Conservation (phyloP, 1,140 invertebrate species). For the Sycophaga agraensis region DNA sequence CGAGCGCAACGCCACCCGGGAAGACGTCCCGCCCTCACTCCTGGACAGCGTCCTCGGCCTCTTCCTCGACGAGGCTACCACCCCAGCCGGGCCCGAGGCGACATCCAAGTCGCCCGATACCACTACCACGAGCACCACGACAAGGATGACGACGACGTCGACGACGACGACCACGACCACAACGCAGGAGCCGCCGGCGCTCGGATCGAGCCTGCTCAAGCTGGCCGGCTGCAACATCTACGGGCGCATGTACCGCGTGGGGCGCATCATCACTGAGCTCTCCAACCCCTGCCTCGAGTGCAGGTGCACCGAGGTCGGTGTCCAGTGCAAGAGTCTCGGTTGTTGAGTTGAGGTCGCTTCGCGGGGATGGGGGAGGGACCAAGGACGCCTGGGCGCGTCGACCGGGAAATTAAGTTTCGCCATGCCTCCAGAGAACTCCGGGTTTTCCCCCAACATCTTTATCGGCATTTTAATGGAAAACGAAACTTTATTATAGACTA, state of each 20-base stretch:
- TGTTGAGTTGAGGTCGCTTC: constrained; percentile 49
- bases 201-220: constrained; percentile 64
- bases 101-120: not conserved
- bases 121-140: not conserved
- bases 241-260: constrained; percentile 84
- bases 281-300: constrained; percentile 81
- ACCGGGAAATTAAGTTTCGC: no score
- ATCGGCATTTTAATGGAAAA: no score
- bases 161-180: constrained; percentile 33
- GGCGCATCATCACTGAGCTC: constrained; percentile 79
- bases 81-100: not conserved
- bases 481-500: no score
- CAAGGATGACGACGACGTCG: constrained; percentile 29
- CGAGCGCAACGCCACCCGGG: constrained; percentile 43
- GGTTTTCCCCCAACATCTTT: no score
- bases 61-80: constrained; percentile 42
- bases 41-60: constrained; percentile 62
- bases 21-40: constrained; percentile 59
- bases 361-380: no score
- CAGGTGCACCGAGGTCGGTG: constrained; percentile 82
- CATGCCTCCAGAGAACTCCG: no score
- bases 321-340: constrained; percentile 74
- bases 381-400: no score
- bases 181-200: constrained; percentile 22
- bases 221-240: constrained; percentile 90